Evolutionary conservation across 2,888 invertebrate genomes (phyloP).

Genomic region (Noctua comes): DNA sequence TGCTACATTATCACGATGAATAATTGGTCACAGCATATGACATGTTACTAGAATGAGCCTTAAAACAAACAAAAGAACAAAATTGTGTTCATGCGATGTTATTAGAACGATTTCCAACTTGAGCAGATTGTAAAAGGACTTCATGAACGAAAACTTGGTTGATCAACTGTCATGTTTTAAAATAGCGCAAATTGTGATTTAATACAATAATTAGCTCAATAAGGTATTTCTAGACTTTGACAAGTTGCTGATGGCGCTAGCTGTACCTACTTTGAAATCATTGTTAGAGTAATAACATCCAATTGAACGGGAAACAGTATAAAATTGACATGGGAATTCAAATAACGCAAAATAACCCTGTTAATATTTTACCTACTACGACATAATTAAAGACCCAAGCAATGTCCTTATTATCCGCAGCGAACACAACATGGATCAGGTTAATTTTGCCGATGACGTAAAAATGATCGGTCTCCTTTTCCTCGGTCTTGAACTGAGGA

Average conservation of each 20-base stretch:
- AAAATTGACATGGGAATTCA: slow-evolving; percentile 40
- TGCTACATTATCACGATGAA: background rate
- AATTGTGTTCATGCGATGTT: background rate
- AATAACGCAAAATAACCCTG: slow-evolving; percentile 26
- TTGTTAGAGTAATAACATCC: slow-evolving; percentile 8
- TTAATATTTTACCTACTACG: slow-evolving; percentile 24
- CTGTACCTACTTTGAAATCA: slow-evolving; percentile 2
- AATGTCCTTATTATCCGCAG: slow-evolving; percentile 63
- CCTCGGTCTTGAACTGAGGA: slow-evolving; percentile 81
- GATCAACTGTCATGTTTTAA: background rate
- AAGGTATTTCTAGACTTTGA: background rate
- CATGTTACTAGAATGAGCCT: background rate
- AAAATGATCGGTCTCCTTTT: slow-evolving; percentile 71
- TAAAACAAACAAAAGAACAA: background rate
- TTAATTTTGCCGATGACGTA: slow-evolving; percentile 86
- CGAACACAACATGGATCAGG: slow-evolving; percentile 76
- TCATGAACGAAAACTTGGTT: slow-evolving; percentile 6
- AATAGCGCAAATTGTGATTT: background rate
- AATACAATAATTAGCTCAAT: background rate
- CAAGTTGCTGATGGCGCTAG: background rate
- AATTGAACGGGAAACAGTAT: slow-evolving; percentile 34
- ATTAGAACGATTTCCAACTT: slow-evolving; percentile 1
- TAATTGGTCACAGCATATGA: background rate
- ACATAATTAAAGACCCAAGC: slow-evolving; percentile 49
- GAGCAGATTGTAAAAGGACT: background rate